These are phyloP conservation scores for Zoanthus sansibaricus DNA, from an alignment of 92 coral and sea anemone species.

Conservation along the genomic window DNA sequence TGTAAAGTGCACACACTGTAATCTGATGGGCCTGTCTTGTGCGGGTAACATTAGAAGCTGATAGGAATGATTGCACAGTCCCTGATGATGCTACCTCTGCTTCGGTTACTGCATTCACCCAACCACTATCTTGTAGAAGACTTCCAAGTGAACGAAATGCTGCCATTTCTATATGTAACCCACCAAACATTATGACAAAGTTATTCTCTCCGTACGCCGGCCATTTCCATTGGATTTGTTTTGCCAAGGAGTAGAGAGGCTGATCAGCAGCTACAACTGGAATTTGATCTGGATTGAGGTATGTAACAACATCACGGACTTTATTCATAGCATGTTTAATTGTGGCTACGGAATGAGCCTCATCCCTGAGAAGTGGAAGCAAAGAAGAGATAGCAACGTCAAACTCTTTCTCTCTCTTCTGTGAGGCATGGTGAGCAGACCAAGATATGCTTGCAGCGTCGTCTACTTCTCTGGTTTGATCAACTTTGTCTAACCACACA, in stretches of 20 bases:
- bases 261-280: slow-evolving; percentile 21
- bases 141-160: slow-evolving; percentile 17
- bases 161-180: slow-evolving; percentile 36
- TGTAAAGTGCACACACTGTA: slow-evolving; percentile 2
- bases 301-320: not conserved
- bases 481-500: slow-evolving; percentile 51
- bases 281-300: slow-evolving; percentile 19
- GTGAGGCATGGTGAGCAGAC: slow-evolving; percentile 2
- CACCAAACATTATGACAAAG: slow-evolving; percentile 10
- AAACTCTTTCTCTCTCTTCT: not conserved
- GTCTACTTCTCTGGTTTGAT: slow-evolving; percentile 40
- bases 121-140: slow-evolving; percentile 57
- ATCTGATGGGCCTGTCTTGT: slow-evolving; percentile 48
- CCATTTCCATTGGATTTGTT: slow-evolving; percentile 36
- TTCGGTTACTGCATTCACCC: slow-evolving; percentile 63
- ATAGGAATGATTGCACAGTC: slow-evolving; percentile 66
- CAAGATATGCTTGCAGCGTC: slow-evolving; percentile 2
- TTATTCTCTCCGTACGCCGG: slow-evolving; percentile 22
- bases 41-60: slow-evolving; percentile 61
- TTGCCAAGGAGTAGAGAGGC: slow-evolving; percentile 17
- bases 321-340: slow-evolving; percentile 18
- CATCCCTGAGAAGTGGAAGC: slow-evolving; percentile 33
- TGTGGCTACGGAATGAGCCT: slow-evolving; percentile 30
- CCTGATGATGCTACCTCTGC: slow-evolving; percentile 65
- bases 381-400: slow-evolving; percentile 3